These are phyloP conservation scores for Lepidocyrtoides sp. DNA, from an alignment of 2,888 invertebrate species.

Conservation along the genomic window DNA sequence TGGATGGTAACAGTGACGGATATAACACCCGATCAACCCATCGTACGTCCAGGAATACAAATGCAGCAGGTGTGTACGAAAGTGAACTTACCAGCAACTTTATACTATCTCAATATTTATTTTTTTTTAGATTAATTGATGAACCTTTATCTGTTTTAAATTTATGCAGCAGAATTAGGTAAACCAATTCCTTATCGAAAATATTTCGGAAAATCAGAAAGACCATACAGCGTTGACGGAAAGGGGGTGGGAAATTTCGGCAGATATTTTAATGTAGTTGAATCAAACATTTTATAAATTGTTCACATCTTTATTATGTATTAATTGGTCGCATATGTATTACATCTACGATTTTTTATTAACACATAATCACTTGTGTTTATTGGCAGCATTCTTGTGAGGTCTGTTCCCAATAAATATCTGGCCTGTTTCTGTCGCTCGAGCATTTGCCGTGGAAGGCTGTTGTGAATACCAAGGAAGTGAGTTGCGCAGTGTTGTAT, in stretches of 20 bases:
- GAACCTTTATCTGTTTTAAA: neutral
- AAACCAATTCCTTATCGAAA: neutral
- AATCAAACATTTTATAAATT: neutral
- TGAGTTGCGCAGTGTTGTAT: too few species aligned
- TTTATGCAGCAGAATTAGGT: neutral
- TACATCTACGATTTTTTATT: constrained; percentile 79
- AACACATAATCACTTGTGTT: constrained; percentile 97
- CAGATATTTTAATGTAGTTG: constrained; percentile 95
- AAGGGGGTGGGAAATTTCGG: constrained; percentile 98
- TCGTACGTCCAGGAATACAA: too few species aligned
- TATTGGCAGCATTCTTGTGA: constrained; percentile 98
- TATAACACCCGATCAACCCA: too few species aligned
- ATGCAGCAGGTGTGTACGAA: too few species aligned
- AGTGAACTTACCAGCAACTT: too few species aligned
- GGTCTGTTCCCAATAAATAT: constrained; percentile 96
- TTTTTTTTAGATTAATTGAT: neutral
- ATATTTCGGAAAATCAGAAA: constrained; percentile 86
- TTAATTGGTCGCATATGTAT: neutral
- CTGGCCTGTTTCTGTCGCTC: constrained; percentile 97
- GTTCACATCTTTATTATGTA: neutral
- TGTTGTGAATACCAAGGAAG: constrained; percentile 87
- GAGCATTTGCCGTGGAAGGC: constrained; percentile 94
- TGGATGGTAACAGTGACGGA: too few species aligned
- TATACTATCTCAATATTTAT: too few species aligned
- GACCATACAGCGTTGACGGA: constrained; percentile 98